These are phyloP conservation scores for Metopolophium dirhodum DNA, from an alignment of 1,140 invertebrate species.

Conservation along the genomic window DNA sequence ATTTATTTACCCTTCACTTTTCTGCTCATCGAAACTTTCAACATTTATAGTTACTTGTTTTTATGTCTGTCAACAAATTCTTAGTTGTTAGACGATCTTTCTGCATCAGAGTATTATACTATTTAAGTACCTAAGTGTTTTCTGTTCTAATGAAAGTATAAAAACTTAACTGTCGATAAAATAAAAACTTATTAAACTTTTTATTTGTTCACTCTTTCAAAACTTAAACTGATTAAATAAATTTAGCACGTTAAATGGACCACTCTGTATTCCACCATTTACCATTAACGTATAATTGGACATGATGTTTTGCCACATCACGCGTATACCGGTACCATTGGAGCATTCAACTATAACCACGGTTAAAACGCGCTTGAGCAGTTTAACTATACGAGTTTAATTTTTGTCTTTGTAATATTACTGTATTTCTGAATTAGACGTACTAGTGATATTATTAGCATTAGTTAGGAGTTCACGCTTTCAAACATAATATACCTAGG, in stretches of 20 bases:
- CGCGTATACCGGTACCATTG: neutral
- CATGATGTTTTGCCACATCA: neutral
- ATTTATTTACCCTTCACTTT: neutral
- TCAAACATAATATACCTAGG: no score
- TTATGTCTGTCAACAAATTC: neutral
- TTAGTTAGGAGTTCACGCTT: neutral
- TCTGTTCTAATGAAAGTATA: neutral
- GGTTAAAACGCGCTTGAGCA: neutral
- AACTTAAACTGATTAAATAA: neutral
- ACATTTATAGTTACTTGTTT: neutral
- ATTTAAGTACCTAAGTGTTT: neutral
- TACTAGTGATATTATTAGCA: neutral
- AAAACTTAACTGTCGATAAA: neutral
- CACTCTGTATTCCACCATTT: neutral
- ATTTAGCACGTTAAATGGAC: neutral
- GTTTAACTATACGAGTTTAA: neutral
- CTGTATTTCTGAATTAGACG: neutral
- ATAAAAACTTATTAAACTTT: neutral
- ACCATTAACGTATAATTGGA: neutral
- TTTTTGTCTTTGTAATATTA: neutral
- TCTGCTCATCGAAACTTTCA: neutral
- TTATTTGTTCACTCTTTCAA: neutral
- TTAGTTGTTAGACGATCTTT: neutral
- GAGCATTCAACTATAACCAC: neutral
- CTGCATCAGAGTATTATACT: neutral